phyloP scores from a whole-genome alignment of 2,888 invertebrate genomes.

The Epinotia demarniana region DNA sequence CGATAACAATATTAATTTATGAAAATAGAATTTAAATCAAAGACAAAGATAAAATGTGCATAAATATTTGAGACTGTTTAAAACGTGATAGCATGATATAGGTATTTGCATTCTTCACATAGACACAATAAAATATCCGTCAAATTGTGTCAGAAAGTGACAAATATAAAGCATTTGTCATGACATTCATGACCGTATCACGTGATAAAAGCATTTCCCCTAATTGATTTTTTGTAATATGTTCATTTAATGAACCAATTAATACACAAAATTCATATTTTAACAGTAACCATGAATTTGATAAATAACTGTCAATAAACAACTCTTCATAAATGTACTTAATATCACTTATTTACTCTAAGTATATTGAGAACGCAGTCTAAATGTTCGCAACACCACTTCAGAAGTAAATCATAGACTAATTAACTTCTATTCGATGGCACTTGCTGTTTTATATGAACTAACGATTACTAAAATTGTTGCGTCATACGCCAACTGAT shows the following conservation, averaged over 20 bases:
- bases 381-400: slow-evolving; percentile 51
- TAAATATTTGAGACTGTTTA: not conserved
- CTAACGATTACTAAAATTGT: slow-evolving; percentile 45
- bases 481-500: slow-evolving; percentile 43
- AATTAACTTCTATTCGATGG: slow-evolving; percentile 69
- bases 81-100: not conserved
- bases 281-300: slow-evolving; percentile 5
- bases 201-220: not conserved
- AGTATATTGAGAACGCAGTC: slow-evolving; percentile 40
- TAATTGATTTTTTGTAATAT: not conserved
- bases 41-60: not conserved
- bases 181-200: not conserved
- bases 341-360: not conserved
- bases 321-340: not conserved
- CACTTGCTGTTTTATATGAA: slow-evolving; percentile 67
- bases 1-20: not conserved
- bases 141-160: not conserved
- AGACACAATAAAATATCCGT: not conserved
- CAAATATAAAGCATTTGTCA: not conserved
- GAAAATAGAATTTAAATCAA: not conserved
- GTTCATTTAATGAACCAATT: too few species aligned
- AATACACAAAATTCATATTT: not conserved
- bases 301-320: slow-evolving; percentile 14
- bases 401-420: slow-evolving; percentile 62
- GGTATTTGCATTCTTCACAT: not conserved